Base-by-base conservation (phyloP, 2,888 invertebrate species). In the Apoderus coryli region DNA sequence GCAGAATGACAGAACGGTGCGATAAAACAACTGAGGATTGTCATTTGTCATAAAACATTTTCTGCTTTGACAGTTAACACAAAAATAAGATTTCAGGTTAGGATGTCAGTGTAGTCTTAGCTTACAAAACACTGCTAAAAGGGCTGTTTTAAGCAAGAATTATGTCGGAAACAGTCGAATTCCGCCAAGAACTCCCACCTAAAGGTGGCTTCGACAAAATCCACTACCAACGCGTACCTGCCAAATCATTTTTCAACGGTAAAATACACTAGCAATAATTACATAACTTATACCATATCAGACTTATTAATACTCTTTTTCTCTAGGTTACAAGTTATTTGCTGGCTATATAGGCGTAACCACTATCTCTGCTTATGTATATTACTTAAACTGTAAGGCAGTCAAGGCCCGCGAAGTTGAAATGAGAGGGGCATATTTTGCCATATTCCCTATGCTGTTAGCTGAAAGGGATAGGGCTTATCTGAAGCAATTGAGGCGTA, bases 161-260 rank as follows among this genome's bases (percentile, higher is more conserved):
- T 19, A 19, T 19, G 19, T 19, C 19, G 7, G 6, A 6, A 19
- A 19, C 6, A 19, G 40, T 58, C 6, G 42, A 59, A 25, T 65
- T 54, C 45, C 63, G 60, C 50, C 95, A 95, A 61, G 95, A 95
- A 62, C 67, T 95, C 70, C 93, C 95, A 50, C 95, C 95, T 38
- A 60, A 69, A 32, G 92, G 92, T 52, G 95, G 95, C 43, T 95
- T 90, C 56, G 67, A 70, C 41, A 69, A 78, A 11, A 78, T 92
- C 40, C 67, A 67, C 26, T 80, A 60, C 50, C 65, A 69, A 43
- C 67, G 86, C 47, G 57, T 78, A 25, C 79, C 80, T 16, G 71
- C 80, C n/a, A 79, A 68, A 57, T 57, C 63, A 36, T 74, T 67
- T 48, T 76, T 81, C 40, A 68, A 67, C 43, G 77, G 82, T 79